Evolutionary conservation across 1,140 invertebrate species (phyloP).

Genomic region (Drosophila auraria): DNA sequence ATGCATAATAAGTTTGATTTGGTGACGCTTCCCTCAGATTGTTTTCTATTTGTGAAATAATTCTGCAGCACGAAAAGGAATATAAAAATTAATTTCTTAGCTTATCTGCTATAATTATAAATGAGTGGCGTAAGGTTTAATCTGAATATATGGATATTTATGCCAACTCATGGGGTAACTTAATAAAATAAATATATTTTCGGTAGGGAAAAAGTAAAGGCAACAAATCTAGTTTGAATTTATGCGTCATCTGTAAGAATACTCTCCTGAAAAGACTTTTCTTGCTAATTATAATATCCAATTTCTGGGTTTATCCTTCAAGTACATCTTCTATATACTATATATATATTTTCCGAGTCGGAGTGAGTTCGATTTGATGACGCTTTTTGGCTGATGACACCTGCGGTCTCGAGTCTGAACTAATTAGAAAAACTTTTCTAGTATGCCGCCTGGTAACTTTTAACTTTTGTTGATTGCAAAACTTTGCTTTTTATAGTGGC

Average conservation of each 20-base stretch:
- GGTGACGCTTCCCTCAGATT: slow-evolving; percentile 24
- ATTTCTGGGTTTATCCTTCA: slow-evolving; percentile 1
- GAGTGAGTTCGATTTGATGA: slow-evolving; percentile 39
- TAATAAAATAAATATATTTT: background rate
- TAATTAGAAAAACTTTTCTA: slow-evolving; percentile 78
- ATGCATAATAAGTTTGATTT: slow-evolving; percentile 45
- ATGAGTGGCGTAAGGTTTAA: background rate
- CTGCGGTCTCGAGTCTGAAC: slow-evolving; percentile 44
- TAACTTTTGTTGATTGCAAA: slow-evolving; percentile 79
- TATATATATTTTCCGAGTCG: background rate
- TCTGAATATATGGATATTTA: background rate
- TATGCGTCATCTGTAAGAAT: background rate
- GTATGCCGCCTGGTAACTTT: slow-evolving; percentile 59
- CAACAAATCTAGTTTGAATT: too few species aligned
- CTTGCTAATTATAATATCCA: background rate
- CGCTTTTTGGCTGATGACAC: slow-evolving; percentile 47
- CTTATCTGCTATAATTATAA: slow-evolving; percentile 13
- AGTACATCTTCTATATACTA: background rate
- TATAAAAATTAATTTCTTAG: background rate
- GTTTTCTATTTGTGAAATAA: background rate
- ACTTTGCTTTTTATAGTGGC: slow-evolving; percentile 63
- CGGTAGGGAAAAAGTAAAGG: too few species aligned
- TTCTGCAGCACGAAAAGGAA: background rate
- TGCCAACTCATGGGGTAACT: background rate
- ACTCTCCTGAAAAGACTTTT: background rate